Percentiles rank a stretch among this genome's conserved stretches.
phyloP scores from a whole-genome alignment of 2,113 vertebrate genomes.

The Oophaga pumilio region DNA sequence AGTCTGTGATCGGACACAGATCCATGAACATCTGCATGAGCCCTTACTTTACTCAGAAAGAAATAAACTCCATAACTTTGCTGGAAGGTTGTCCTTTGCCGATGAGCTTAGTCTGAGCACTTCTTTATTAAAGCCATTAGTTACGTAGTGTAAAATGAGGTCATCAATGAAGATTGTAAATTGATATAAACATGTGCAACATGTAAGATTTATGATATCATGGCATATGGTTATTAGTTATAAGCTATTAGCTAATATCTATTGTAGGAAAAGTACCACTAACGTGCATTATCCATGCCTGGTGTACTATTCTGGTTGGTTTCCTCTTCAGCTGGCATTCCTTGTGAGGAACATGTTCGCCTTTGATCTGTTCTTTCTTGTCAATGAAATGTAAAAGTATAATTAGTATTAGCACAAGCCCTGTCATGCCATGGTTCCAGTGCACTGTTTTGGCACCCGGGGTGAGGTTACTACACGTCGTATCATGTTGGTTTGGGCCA shows the following conservation, averaged over 20 bases:
- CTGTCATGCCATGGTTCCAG: slow-evolving; percentile 2
- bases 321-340: slow-evolving; percentile 9
- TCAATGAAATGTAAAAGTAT: slow-evolving; percentile 23
- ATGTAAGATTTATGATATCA: background rate
- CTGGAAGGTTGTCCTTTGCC: background rate
- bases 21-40: no score
- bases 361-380: slow-evolving; percentile 27
- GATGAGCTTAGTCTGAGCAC: background rate
- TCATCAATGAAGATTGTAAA: background rate
- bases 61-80: no score
- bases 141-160: background rate
- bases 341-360: background rate
- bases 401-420: slow-evolving; percentile 5
- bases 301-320: background rate
- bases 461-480: slow-evolving; percentile 24
- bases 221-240: background rate
- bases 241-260: background rate
- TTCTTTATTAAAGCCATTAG: background rate
- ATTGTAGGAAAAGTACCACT: background rate
- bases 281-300: slow-evolving; percentile 1
- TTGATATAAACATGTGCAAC: background rate
- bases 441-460: background rate
- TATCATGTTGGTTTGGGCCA: slow-evolving; percentile 18
- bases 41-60: no score
- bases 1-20: no score